Evolutionary conservation across 2,797 vertebrate genomes (phyloP), one percentile per base, ranked within the genome.

Genomic region (Dermochelys coriacea): DNA sequence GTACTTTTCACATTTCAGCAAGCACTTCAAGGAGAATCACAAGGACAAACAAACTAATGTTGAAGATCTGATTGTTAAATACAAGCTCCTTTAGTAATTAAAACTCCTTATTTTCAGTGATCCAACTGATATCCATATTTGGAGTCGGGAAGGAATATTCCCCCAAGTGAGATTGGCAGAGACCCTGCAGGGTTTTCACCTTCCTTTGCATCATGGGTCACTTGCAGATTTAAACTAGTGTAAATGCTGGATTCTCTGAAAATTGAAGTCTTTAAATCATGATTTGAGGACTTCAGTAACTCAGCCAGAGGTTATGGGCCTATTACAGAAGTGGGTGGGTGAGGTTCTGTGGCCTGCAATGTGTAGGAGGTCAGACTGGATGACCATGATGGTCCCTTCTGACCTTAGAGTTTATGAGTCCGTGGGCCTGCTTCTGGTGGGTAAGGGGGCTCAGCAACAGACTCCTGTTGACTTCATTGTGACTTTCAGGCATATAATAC

Each of bases 11-110:
- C n/a, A 86, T 92, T 95, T 96, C 84, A 82, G 49, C 31, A 91
- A 85, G 61, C 4, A 23, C 50, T 91, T 95, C 92, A 97, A 97
- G 95, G 95, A 96, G 91, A 95, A 68, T 90, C 86, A 21, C 87
- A 97, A 97, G 96, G 95, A 45, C 87, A 91, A 93, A 93, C 12
- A 91, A 81, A 86, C 12, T 47, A 51, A 4, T 54, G 34, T 14
- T 16, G 51, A 8, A 88, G 52, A 90, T 57, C 21, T 89, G 45
- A 94, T 18, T 19, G 59, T 21, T 77, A 87, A 91, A 90, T 77
- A 6, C 5, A 84, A 51, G 9, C 51, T 41, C 57, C 29, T 92
- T 18, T n/a, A 57, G 59, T 50, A 87, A 85, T 74, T 83, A 87
- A 27, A 47, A 27, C 1, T 45, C 41, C 1, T 37, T 1, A 55